These are phyloP conservation scores for Chlorops oryzae DNA, from an alignment of 1,140 invertebrate genomes.

Conservation along the genomic window DNA sequence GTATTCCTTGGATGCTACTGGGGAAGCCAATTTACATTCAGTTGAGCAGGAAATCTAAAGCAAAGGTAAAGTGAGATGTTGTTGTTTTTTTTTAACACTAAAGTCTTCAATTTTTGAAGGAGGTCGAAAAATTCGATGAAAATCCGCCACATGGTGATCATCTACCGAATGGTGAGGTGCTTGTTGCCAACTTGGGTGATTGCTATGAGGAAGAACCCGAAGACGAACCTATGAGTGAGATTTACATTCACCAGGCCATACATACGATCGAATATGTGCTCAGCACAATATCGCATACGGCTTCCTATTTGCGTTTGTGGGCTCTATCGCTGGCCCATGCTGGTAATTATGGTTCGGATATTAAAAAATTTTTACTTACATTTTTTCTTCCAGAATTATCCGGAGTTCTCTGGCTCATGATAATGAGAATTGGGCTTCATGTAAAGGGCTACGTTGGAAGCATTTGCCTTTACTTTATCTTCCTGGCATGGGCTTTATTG, in stretches of 20 bases:
- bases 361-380: too few relatives aligned
- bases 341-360: conserved; percentile 61
- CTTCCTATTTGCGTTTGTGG: conserved; percentile 91
- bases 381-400: conserved; percentile 61
- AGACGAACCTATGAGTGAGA: conserved; percentile 71
- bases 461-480: conserved; percentile 65
- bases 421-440: conserved; percentile 51
- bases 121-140: conserved; percentile 32
- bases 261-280: conserved; percentile 95
- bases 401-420: conserved; percentile 85
- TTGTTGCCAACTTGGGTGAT: conserved; percentile 28
- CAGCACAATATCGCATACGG: conserved; percentile 89
- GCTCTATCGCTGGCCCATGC: conserved; percentile 88
- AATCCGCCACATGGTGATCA: too few relatives aligned
- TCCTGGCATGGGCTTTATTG: conserved; percentile 77
- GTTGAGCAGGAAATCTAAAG: too few relatives aligned
- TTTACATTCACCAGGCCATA: conserved; percentile 87
- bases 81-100: too few relatives aligned
- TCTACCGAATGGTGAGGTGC: conserved; percentile 30
- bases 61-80: too few relatives aligned
- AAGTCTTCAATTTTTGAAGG: too few relatives aligned
- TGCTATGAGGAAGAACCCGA: conserved; percentile 46
- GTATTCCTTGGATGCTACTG: conserved; percentile 86
- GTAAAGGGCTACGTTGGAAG: conserved; percentile 23
- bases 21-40: conserved; percentile 76